Evolutionary conservation across 2,888 invertebrate species (phyloP), one percentile per base, ranked within the genome.

Genomic region (Suillia variegata): DNA sequence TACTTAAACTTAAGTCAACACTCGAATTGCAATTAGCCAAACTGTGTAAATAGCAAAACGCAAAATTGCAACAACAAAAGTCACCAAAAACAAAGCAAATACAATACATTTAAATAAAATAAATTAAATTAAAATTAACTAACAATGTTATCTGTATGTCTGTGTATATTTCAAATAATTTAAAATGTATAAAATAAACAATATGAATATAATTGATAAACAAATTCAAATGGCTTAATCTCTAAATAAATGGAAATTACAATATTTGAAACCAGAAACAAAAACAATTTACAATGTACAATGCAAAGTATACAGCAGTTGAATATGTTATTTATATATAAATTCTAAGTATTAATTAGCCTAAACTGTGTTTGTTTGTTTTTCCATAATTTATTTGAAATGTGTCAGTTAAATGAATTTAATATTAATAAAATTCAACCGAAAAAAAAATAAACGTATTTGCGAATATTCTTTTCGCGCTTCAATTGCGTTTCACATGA

Each of bases 361-460:
- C 59, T 62, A 63, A 63, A 62, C 20, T 55, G 24, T 62, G 64
- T 67, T 70, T 62, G 64, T 67, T 70, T 62, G 67, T 66, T 68
- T 70, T 69, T 58, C 60, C 50, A 68, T 67, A 55, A 70, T 66
- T 71, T 55, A 49, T 57, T 61, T 56, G 26, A 58, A 61, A 67
- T 64, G 62, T 70, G 66, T 65, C 67, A 67, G 71, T 74, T 73
- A 65, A 69, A 70, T 67, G 59, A 63, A 68, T 61, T 59, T 65
- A 57, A 70, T 66, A n/a, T 70, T 68, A 72, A 65, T 65, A 65
- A 56, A 52, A 54, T 54, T 15, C 65, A 59, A 62, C 54, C 62
- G 33, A 31, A 33, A 53, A 52, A 18, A 57, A 53, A 2, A 15
- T n/a, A n/a, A n/a, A n/a, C n/a, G n/a, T n/a, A n/a, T n/a, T n/a